These are phyloP conservation scores for Canis aureus DNA, from an alignment of 2,113 vertebrate species.

Conservation along the genomic window DNA sequence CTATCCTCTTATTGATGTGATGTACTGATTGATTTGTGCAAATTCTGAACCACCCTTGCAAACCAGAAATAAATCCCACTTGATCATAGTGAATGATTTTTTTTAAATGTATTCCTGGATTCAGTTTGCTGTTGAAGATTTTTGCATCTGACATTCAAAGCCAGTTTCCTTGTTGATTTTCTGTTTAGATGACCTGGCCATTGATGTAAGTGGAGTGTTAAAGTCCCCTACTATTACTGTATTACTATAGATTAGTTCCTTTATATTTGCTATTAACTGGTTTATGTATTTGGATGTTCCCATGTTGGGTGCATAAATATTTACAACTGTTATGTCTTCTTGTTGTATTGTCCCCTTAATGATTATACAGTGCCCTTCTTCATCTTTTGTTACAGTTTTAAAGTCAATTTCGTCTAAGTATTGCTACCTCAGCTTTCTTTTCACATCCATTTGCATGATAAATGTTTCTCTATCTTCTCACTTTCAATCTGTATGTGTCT, in stretches of 20 bases:
- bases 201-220: not conserved
- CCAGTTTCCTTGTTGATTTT: not conserved
- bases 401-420: not conserved
- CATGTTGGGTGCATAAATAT: not conserved
- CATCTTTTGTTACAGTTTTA: not conserved
- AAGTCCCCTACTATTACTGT: not conserved
- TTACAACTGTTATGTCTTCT: not conserved
- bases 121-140: too few species aligned
- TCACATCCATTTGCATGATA: not conserved
- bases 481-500: not conserved
- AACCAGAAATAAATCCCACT: not conserved
- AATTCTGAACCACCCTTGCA: not conserved
- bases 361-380: not conserved
- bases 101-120: not conserved
- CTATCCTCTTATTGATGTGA: not conserved
- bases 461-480: not conserved
- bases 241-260: not conserved
- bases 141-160: not conserved
- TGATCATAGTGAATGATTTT: not conserved
- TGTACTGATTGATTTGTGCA: not conserved
- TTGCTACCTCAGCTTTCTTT: not conserved
- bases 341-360: not conserved
- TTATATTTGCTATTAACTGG: not conserved
- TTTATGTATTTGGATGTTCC: not conserved
- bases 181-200: not conserved